Base-by-base conservation (phyloP, 92 coral and sea anemone species). In the Porites divaricata region DNA sequence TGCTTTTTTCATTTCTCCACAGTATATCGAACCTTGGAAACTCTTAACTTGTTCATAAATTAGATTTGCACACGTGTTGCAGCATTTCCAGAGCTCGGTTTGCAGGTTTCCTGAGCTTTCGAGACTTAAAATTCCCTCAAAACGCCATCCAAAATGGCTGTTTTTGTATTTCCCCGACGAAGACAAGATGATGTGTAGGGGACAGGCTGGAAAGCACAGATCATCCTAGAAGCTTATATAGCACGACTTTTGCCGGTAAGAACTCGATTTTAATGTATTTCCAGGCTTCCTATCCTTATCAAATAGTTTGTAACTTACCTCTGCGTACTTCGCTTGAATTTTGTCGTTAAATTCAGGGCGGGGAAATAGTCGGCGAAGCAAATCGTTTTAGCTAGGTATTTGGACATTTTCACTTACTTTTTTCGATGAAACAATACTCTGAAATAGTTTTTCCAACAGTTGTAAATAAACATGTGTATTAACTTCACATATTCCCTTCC, bases 81-180 rank as follows among this genome's bases (percentile, higher is more conserved):
- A 94, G 93, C 93, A 80, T 92, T 89, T 95, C 93, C 94, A 88
- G 96, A 94, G 97, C 96, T 90, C 93, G 93, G 81, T 92, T 96
- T 91, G 96, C 98, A 93, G 98, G 93, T 96, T 94, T 94, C 93
- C 92, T 92, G 92, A 88, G 90, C 93, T 96, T 90, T 96, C 93
- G 93, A 94, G 92, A 84, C 89, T 92, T 93, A 91, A 90, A 95
- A 96, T 90, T 92, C 96, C 97, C 96, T 89, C 96, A 89, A 95
- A 92, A 95, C 98, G 99, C 98, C 95, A 95, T 96, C 99, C 99
- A 96, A 96, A 96, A 96, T 96, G 99, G 99, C 99, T 95, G 99
- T 95, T 92, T 92, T 96, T 95, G 92, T 96, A 95, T 93, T 89
- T 89, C 92, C 88, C 90, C 85, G 90, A 81, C 83, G 91, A 89